phyloP scores from a whole-genome alignment of 2,888 invertebrate species.

The Pachycephus smyrnensis region DNA sequence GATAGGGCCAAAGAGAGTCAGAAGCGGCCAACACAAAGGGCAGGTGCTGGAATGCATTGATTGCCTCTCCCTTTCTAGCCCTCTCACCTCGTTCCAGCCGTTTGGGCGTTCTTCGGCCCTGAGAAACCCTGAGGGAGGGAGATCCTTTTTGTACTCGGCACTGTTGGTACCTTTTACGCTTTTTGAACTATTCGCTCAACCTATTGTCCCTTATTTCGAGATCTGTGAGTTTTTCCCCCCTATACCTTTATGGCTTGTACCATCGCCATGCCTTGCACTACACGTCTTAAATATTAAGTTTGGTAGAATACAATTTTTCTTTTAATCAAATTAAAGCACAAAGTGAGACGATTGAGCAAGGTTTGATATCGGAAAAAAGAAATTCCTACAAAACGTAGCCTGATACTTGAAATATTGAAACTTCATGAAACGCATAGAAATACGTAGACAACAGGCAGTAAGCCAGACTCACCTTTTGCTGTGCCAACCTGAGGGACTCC shows the following conservation, averaged over 20 bases:
- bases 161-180: background rate
- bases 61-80: constrained; percentile 30
- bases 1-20: background rate
- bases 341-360: too few species aligned
- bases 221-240: background rate
- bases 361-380: background rate
- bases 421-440: constrained; percentile 5
- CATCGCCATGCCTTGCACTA: background rate
- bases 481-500: constrained; percentile 83
- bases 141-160: background rate
- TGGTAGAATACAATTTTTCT: background rate
- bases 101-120: constrained; percentile 8
- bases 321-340: background rate
- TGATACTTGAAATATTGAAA: background rate
- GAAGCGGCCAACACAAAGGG: constrained; percentile 43
- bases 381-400: background rate
- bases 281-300: background rate
- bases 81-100: constrained; percentile 11
- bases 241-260: background rate
- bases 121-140: background rate
- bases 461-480: constrained; percentile 76
- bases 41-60: constrained; percentile 62
- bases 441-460: constrained; percentile 23
- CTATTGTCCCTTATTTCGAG: background rate
- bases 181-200: constrained; percentile 1